Evolutionary conservation across 2,888 invertebrate genomes (phyloP).

Genomic region (Argyra leucocephala): DNA sequence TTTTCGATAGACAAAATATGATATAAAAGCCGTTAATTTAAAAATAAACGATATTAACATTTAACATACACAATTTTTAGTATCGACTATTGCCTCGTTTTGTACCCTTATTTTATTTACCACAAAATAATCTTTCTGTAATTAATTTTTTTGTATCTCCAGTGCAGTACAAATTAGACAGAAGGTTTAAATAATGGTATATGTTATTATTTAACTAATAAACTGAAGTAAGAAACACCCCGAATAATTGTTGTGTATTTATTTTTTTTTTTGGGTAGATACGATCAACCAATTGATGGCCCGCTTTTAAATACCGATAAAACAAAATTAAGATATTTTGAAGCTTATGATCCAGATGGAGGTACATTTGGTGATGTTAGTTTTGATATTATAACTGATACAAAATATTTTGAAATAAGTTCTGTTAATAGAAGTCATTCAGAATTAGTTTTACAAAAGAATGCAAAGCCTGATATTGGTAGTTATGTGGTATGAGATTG

Average conservation of each 20-base stretch:
- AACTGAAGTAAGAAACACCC: too few species aligned
- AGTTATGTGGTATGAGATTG: neutral
- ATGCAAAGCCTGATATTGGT: neutral
- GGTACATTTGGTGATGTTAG: constrained; percentile 48
- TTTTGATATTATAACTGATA: constrained; percentile 39
- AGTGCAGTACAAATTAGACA: too few species aligned
- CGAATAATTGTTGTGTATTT: constrained; percentile 4
- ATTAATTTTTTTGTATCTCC: too few species aligned
- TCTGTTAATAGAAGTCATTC: neutral
- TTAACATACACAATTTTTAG: too few species aligned
- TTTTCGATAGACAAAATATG: too few species aligned
- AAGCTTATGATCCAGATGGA: constrained; percentile 50
- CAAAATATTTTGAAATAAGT: neutral
- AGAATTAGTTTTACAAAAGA: neutral
- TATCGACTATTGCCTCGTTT: too few species aligned
- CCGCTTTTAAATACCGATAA: constrained; percentile 33
- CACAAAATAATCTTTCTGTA: too few species aligned
- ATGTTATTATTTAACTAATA: too few species aligned
- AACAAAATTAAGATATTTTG: constrained; percentile 41
- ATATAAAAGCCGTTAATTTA: too few species aligned
- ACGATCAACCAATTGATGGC: constrained; percentile 24
- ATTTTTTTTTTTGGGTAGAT: constrained; percentile 18
- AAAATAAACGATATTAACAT: too few species aligned
- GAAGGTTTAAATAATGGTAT: too few species aligned
- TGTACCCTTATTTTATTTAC: too few species aligned